These are phyloP conservation scores for Hemiprocne comata DNA, from an alignment of 2,113 vertebrate species.

Conservation along the genomic window DNA sequence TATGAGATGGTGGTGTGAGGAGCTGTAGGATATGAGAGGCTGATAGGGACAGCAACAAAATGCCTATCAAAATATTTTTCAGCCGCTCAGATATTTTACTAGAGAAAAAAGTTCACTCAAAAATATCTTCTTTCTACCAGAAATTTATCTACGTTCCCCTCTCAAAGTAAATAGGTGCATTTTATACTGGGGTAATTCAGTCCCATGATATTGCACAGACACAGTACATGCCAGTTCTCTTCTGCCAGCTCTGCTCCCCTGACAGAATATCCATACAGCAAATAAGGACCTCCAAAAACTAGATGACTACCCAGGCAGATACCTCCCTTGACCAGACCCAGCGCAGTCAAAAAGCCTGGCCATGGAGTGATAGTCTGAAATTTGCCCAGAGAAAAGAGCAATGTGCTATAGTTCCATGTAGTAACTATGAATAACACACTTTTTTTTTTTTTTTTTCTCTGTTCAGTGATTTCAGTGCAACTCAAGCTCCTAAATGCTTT, in stretches of 20 bases:
- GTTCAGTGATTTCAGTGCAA: constrained; percentile 39
- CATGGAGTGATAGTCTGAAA: neutral
- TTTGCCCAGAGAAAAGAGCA: constrained; percentile 6
- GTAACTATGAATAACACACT: constrained; percentile 35
- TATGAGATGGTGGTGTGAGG: neutral
- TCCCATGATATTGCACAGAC: neutral
- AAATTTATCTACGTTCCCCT: neutral
- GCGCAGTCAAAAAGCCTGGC: neutral
- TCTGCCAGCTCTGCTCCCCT: neutral
- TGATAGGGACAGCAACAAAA: neutral
- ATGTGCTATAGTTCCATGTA: neutral
- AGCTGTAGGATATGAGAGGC: neutral
- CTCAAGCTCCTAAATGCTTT: constrained; percentile 51
- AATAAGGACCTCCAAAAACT: neutral
- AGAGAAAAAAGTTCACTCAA: neutral
- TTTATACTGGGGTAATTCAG: neutral
- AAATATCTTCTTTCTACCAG: neutral
- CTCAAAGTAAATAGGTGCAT: neutral
- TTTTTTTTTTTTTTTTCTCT: neutral
- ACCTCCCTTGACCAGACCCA: neutral
- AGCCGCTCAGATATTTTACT: fast-evolving
- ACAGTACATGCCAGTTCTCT: neutral
- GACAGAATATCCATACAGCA: neutral
- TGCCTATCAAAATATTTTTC: neutral
- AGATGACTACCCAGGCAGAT: neutral